Evolutionary conservation across 2,797 vertebrate genomes (phyloP).

Genomic region (Epinephelus awoara): DNA sequence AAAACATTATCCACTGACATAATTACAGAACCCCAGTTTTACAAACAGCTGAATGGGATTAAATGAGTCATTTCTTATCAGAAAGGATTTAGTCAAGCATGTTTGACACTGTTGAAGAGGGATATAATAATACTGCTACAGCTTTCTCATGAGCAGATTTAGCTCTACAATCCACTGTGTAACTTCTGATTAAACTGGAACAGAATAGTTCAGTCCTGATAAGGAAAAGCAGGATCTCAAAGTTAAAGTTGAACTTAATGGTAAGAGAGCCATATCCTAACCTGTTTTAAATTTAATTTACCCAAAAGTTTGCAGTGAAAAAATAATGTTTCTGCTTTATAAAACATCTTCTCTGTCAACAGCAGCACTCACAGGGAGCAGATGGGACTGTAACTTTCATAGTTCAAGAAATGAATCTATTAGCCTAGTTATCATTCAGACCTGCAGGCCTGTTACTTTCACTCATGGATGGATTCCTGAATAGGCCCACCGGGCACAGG

Average conservation of each 20-base stretch:
- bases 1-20: conserved; percentile 11
- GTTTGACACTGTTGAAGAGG: neutral
- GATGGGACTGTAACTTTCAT: too few relatives aligned
- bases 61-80: neutral
- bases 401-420: too few relatives aligned
- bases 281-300: neutral
- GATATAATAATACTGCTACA: neutral
- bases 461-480: neutral
- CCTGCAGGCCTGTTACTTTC: neutral
- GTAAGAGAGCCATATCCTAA: neutral
- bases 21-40: neutral
- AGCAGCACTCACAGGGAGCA: neutral
- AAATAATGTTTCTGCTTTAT: neutral
- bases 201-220: neutral
- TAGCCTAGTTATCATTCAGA: neutral
- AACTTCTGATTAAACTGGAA: conserved; percentile 16
- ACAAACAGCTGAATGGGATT: conserved; percentile 1
- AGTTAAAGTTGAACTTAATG: neutral
- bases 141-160: conserved; percentile 10
- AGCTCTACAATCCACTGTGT: neutral
- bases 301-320: neutral
- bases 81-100: conserved; percentile 3
- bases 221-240: neutral
- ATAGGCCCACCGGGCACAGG: too few relatives aligned
- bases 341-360: neutral